Conservation (phyloP, 1,140 invertebrate species). For the Drosophila fuyamai region DNA sequence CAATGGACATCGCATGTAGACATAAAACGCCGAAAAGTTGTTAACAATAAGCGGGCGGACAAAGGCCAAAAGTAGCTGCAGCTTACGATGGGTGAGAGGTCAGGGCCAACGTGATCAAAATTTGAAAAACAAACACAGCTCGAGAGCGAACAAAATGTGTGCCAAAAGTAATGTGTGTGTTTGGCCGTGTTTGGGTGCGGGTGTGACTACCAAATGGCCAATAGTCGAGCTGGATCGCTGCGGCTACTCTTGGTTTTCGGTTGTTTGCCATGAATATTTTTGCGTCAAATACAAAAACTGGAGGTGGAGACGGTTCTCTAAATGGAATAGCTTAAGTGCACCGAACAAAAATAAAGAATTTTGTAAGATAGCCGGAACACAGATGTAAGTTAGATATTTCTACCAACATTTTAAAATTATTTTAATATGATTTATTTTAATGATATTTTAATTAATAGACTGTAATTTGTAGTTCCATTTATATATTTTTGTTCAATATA, state of each 20-base stretch:
- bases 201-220: slow-evolving; percentile 65
- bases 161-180: slow-evolving; percentile 34
- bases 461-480: too few relatives aligned
- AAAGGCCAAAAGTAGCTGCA: slow-evolving; percentile 47
- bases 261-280: slow-evolving; percentile 73
- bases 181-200: slow-evolving; percentile 12
- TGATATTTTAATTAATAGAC: too few relatives aligned
- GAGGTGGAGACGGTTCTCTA: slow-evolving; percentile 17
- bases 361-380: too few relatives aligned
- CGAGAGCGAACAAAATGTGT: slow-evolving; percentile 39
- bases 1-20: slow-evolving; percentile 34
- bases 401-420: too few relatives aligned
- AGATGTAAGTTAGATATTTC: too few relatives aligned
- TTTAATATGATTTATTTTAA: too few relatives aligned
- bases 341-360: neutral
- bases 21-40: slow-evolving; percentile 48
- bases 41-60: slow-evolving; percentile 52
- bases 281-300: slow-evolving; percentile 71
- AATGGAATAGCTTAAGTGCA: slow-evolving; percentile 19
- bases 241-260: slow-evolving; percentile 4
- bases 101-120: slow-evolving; percentile 69
- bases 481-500: too few relatives aligned
- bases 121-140: slow-evolving; percentile 65
- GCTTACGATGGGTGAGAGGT: slow-evolving; percentile 16
- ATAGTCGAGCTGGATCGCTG: slow-evolving; percentile 53